Conservation (phyloP, 2,888 invertebrate genomes). For the Eupeodes luniger region DNA sequence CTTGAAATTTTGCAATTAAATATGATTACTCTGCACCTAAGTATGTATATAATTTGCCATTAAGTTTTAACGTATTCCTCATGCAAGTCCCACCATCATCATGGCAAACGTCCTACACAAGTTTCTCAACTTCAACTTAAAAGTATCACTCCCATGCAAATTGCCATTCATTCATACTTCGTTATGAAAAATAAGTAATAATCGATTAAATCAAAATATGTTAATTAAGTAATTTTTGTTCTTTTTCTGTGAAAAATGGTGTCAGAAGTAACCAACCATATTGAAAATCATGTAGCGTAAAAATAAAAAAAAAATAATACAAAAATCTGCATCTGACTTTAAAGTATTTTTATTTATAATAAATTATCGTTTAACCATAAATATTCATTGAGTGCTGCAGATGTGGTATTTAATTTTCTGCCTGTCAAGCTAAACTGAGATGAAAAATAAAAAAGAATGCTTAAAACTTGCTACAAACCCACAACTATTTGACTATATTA, state of each 20-base stretch:
- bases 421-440: neutral
- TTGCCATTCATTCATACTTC: too few species aligned
- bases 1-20: neutral
- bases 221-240: neutral
- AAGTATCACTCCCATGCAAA: too few species aligned
- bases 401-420: slow-evolving; percentile 25
- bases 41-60: neutral
- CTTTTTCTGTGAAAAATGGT: neutral
- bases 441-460: neutral
- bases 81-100: neutral
- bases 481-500: neutral
- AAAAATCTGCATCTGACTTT: slow-evolving; percentile 5
- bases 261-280: neutral
- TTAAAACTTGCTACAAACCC: neutral
- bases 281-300: neutral
- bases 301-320: neutral
- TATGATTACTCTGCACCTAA: too few species aligned
- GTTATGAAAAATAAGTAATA: neutral
- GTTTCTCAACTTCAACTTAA: too few species aligned
- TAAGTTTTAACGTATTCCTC: neutral
- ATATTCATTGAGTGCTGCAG: slow-evolving; percentile 1
- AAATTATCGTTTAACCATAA: neutral
- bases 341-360: neutral
- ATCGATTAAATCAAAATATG: slow-evolving; percentile 17
- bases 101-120: too few species aligned